phyloP scores from a whole-genome alignment of 2,113 vertebrate genomes.

The Anolis carolinensis region DNA sequence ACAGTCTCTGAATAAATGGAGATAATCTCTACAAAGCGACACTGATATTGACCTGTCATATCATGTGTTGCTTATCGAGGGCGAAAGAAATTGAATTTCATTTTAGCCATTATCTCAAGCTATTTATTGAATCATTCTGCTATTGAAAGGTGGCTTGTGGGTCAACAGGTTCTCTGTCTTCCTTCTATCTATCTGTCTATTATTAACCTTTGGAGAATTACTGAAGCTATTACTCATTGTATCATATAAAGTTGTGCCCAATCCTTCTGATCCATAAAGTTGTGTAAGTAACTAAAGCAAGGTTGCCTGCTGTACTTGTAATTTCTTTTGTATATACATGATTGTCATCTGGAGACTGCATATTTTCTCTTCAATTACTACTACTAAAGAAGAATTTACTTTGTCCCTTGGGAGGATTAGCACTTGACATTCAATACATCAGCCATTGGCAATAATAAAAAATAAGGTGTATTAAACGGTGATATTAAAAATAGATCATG shows the following conservation, averaged over 20 bases:
- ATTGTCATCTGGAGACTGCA: neutral
- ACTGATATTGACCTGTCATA: conserved; percentile 62
- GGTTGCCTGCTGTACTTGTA: neutral
- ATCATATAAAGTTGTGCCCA: conserved; percentile 52
- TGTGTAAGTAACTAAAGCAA: conserved; percentile 8
- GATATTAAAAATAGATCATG: neutral
- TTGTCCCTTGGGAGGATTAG: neutral
- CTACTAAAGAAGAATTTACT: neutral
- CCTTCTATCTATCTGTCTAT: conserved; percentile 48
- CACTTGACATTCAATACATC: neutral
- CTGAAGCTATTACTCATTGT: conserved; percentile 56
- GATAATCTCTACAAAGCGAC: conserved; percentile 65
- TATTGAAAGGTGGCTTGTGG: conserved; percentile 53
- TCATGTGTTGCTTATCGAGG: conserved; percentile 64
- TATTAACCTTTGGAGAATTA: conserved; percentile 63
- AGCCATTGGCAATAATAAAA: neutral
- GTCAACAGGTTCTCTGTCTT: conserved; percentile 62
- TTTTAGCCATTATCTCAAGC: conserved; percentile 63
- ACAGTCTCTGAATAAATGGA: conserved; percentile 60
- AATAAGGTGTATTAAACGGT: neutral
- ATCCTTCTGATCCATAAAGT: conserved; percentile 54
- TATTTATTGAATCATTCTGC: conserved; percentile 72
- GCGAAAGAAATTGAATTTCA: conserved; percentile 67
- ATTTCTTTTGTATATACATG: neutral
- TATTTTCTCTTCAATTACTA: neutral